phyloP scores from a whole-genome alignment of 2,888 invertebrate genomes.

The Sepiola atlantica region DNA sequence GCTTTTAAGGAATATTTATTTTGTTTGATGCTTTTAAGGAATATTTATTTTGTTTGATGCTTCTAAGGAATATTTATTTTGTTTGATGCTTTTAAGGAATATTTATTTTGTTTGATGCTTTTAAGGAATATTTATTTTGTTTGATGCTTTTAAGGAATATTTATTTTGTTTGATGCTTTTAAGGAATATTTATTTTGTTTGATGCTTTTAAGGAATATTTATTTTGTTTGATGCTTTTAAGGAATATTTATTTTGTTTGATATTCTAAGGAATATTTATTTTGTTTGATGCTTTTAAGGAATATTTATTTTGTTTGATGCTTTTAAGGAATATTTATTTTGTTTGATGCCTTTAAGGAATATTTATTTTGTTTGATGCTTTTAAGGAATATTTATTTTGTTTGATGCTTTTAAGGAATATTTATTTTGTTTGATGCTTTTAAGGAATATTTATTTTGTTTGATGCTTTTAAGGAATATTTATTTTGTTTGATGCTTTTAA shows the following conservation, averaged over 20 bases:
- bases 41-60: not conserved
- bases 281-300: not conserved
- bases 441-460: not conserved
- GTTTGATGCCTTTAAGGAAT: not conserved
- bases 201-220: not conserved
- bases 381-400: not conserved
- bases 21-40: not conserved
- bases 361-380: not conserved
- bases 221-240: not conserved
- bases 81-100: not conserved
- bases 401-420: not conserved
- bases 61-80: not conserved
- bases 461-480: not conserved
- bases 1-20: not conserved
- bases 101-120: not conserved
- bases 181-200: not conserved
- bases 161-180: not conserved
- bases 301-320: not conserved
- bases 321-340: not conserved
- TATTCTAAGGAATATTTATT: not conserved
- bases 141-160: not conserved
- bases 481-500: not conserved
- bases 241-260: not conserved
- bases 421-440: not conserved
- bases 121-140: not conserved